Evolutionary conservation across 2,113 vertebrate genomes (phyloP).

Genomic region (Proteles cristata): DNA sequence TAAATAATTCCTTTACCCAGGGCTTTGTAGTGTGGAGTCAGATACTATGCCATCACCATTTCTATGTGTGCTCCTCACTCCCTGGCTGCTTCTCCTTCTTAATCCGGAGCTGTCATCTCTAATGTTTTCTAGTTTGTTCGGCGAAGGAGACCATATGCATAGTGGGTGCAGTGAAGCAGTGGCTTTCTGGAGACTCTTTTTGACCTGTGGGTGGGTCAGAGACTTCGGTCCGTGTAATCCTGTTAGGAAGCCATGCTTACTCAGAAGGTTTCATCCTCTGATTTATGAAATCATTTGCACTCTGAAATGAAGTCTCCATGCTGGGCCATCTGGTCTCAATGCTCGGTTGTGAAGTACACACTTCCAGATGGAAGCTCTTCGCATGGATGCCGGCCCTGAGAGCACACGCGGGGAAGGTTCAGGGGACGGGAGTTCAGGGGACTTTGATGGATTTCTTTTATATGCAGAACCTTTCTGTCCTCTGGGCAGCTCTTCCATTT

Average conservation of each 20-base stretch:
- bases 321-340: slow-evolving; percentile 26
- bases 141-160: background rate
- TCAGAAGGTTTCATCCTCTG: slow-evolving; percentile 17
- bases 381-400: background rate
- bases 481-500: background rate
- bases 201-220: background rate
- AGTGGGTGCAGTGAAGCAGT: background rate
- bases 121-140: background rate
- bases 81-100: background rate
- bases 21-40: background rate
- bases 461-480: background rate
- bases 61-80: background rate
- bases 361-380: slow-evolving; percentile 6
- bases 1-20: background rate
- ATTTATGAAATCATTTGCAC: slow-evolving; percentile 50
- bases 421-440: background rate
- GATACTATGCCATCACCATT: background rate
- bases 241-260: background rate
- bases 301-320: background rate
- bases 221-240: background rate
- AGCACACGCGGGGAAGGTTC: background rate
- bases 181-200: background rate
- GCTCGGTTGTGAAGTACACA: background rate
- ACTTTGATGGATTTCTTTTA: background rate
- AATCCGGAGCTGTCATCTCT: background rate